A percentile compares a stretch with the other conserved stretches of the same genome.
phyloP scores from a whole-genome alignment of 2,888 invertebrate genomes.

The Microplitis deprimator region DNA sequence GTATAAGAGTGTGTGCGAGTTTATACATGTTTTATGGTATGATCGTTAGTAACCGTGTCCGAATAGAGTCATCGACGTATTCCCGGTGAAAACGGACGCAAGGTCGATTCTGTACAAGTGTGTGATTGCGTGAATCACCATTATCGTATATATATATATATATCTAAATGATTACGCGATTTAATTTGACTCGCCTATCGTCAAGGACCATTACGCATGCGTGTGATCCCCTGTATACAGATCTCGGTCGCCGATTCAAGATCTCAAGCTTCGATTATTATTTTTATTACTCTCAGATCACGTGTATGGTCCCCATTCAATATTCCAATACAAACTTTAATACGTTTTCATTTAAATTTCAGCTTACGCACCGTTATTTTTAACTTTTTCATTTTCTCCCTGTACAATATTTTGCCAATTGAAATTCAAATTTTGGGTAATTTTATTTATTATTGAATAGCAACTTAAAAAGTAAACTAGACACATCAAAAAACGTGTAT shows the following conservation, averaged over 20 bases:
- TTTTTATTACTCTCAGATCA: conserved; percentile 8
- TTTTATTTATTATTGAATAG: neutral
- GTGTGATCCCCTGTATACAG: neutral
- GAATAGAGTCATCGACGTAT: conserved; percentile 12
- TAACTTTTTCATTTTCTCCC: neutral
- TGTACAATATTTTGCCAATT: neutral
- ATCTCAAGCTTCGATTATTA: conserved; percentile 28
- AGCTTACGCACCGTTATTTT: neutral
- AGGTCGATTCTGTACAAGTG: conserved; percentile 10
- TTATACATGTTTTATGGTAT: neutral
- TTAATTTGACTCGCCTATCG: conserved; percentile 44
- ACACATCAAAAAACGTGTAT: too few relatives aligned
- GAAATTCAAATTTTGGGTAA: neutral
- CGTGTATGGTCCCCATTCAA: conserved; percentile 17
- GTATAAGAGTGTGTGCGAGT: neutral
- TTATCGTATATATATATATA: neutral
- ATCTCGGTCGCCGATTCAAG: conserved; percentile 10
- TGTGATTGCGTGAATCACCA: conserved; percentile 44
- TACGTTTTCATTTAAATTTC: conserved; percentile 13
- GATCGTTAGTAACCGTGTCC: neutral
- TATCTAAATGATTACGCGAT: conserved; percentile 45
- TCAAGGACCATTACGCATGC: conserved; percentile 47
- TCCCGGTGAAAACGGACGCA: conserved; percentile 29
- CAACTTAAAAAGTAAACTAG: too few relatives aligned
- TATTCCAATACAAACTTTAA: neutral